These are phyloP conservation scores for Cydia fagiglandana DNA, from an alignment of 1,140 invertebrate genomes.

Conservation along the genomic window DNA sequence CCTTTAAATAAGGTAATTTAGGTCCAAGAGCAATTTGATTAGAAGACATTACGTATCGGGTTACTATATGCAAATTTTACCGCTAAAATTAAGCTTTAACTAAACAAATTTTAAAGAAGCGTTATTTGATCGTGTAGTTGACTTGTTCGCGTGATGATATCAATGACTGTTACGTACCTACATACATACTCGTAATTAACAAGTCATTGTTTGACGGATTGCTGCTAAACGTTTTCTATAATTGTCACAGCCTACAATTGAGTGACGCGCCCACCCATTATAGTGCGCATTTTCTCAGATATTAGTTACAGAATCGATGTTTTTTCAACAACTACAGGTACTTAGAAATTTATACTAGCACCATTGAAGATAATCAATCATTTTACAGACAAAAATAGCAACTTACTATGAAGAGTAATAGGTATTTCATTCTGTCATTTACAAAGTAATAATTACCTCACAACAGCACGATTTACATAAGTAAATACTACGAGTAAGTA, in stretches of 20 bases:
- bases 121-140: neutral
- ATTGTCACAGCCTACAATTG: neutral
- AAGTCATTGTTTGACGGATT: neutral
- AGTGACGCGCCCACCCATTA: neutral
- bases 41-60: neutral
- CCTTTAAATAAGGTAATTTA: slow-evolving; percentile 25
- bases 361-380: too few relatives aligned
- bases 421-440: too few relatives aligned
- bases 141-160: neutral
- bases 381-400: too few relatives aligned
- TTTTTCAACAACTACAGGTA: neutral
- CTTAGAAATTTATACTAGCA: too few relatives aligned
- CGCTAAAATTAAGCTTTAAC: neutral
- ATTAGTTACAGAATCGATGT: neutral
- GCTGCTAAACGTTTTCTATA: neutral
- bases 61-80: neutral
- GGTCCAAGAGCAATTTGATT: neutral
- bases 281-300: neutral
- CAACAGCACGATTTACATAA: too few relatives aligned
- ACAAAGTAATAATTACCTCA: too few relatives aligned
- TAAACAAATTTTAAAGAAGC: neutral
- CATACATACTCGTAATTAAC: neutral
- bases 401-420: too few relatives aligned
- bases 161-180: neutral
- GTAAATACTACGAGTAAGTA: too few relatives aligned